These are phyloP conservation scores for Timema podura DNA, from an alignment of 2,888 invertebrate species.

Conservation along the genomic window DNA sequence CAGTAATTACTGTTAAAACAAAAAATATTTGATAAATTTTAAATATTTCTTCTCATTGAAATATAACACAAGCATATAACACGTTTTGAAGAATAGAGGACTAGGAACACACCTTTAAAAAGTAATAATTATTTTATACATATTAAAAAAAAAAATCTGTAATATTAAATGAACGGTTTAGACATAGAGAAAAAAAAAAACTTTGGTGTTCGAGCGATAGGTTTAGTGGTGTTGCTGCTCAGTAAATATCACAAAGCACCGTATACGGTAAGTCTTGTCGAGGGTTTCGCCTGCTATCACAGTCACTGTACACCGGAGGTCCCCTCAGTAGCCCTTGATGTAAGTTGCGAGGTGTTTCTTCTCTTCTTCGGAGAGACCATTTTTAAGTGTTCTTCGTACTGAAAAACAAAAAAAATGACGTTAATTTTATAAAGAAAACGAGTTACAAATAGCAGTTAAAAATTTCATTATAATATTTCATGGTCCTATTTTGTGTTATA, in stretches of 20 bases:
- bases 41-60: neutral
- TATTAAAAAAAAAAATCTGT: conserved; percentile 11
- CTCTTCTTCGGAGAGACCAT: conserved; percentile 76
- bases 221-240: neutral
- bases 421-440: neutral
- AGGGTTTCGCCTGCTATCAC: conserved; percentile 19
- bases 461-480: no score
- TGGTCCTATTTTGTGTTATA: no score
- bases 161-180: neutral
- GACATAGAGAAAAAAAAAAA: neutral
- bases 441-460: no score
- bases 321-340: conserved; percentile 63
- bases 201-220: conserved; percentile 6
- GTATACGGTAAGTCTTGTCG: conserved; percentile 13
- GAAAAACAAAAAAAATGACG: conserved; percentile 40
- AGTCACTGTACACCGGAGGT: conserved; percentile 17
- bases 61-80: conserved; percentile 5
- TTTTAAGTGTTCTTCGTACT: conserved; percentile 79
- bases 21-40: neutral
- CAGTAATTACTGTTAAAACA: neutral
- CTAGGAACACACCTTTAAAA: conserved; percentile 29
- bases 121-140: conserved; percentile 10
- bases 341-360: conserved; percentile 70
- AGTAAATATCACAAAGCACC: conserved; percentile 23
- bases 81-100: conserved; percentile 18